Evolutionary conservation across 2,797 vertebrate genomes (phyloP).

Genomic region (Fistularia commersonii): DNA sequence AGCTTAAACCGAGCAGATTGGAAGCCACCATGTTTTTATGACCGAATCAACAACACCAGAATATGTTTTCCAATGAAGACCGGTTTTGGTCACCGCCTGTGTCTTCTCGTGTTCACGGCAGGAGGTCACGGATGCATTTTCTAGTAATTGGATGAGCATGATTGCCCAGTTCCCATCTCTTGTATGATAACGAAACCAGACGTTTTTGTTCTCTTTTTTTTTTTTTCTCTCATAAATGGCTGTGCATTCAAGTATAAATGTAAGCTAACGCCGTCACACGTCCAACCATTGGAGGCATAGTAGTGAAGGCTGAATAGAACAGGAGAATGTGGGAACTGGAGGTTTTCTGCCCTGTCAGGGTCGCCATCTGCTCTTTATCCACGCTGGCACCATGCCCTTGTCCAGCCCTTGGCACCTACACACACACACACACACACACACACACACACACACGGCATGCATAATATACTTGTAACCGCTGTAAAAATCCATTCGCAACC

Average conservation of each 20-base stretch:
- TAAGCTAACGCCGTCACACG: constrained; percentile 42
- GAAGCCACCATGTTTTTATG: too few relatives aligned
- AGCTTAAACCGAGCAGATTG: too few relatives aligned
- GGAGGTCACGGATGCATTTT: constrained; percentile 1
- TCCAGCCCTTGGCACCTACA: constrained; percentile 52
- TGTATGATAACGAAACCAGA: constrained; percentile 34
- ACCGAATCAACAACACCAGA: too few relatives aligned
- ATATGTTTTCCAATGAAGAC: too few relatives aligned
- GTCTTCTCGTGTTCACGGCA: neutral
- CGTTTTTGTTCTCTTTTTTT: constrained; percentile 38
- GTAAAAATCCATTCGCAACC: too few relatives aligned
- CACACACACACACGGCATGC: constrained; percentile 21
- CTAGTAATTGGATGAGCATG: constrained; percentile 1
- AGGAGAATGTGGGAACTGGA: constrained; percentile 74
- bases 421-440: constrained; percentile 12
- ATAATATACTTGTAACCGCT: constrained; percentile 44
- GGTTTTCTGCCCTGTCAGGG: constrained; percentile 77
- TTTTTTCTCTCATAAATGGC: constrained; percentile 32
- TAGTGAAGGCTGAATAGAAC: constrained; percentile 56
- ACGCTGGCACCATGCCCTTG: constrained; percentile 76
- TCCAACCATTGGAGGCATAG: constrained; percentile 46
- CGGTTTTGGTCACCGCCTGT: neutral
- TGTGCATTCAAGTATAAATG: constrained; percentile 54
- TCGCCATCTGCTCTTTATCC: constrained; percentile 85
- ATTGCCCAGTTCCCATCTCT: constrained; percentile 27